Percentiles rank a stretch among this genome's conserved stretches.
phyloP scores from a whole-genome alignment of 2,888 invertebrate genomes.

The Patella pellucida region DNA sequence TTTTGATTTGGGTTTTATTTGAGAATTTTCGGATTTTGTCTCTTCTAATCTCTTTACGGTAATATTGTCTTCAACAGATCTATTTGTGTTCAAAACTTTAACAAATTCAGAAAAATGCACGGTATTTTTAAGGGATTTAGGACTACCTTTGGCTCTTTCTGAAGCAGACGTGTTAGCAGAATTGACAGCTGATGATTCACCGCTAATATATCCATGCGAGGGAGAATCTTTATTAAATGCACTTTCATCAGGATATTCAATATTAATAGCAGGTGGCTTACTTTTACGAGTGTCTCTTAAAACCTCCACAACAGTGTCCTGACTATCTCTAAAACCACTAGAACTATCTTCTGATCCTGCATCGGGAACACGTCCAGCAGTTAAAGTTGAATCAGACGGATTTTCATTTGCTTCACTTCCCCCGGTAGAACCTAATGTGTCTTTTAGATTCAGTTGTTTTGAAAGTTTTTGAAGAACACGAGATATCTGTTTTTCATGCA shows the following conservation, averaged over 20 bases:
- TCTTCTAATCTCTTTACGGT: conserved; percentile 46
- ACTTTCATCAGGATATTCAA: neutral
- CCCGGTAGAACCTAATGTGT: conserved; percentile 48
- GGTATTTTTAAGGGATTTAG: conserved; percentile 57
- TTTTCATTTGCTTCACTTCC: conserved; percentile 39
- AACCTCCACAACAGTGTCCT: conserved; percentile 33
- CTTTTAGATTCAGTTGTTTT: conserved; percentile 57
- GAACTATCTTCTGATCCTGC: conserved; percentile 10
- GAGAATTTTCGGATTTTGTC: conserved; percentile 21
- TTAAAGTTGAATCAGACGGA: neutral
- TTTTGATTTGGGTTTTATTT: neutral
- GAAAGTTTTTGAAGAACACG: conserved; percentile 55
- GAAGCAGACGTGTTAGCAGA: conserved; percentile 31
- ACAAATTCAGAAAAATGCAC: conserved; percentile 62
- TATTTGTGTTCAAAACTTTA: conserved; percentile 58
- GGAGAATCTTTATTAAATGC: neutral
- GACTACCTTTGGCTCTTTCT: conserved; percentile 49
- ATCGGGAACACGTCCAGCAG: neutral
- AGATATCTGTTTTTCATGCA: conserved; percentile 60
- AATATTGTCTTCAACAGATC: conserved; percentile 57
- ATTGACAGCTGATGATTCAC: conserved; percentile 20
- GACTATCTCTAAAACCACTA: conserved; percentile 36
- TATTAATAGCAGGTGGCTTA: conserved; percentile 1
- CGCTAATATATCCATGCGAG: neutral
- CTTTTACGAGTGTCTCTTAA: neutral